Conservation (phyloP, 2,797 vertebrate genomes). For the Tapirus indicus region DNA sequence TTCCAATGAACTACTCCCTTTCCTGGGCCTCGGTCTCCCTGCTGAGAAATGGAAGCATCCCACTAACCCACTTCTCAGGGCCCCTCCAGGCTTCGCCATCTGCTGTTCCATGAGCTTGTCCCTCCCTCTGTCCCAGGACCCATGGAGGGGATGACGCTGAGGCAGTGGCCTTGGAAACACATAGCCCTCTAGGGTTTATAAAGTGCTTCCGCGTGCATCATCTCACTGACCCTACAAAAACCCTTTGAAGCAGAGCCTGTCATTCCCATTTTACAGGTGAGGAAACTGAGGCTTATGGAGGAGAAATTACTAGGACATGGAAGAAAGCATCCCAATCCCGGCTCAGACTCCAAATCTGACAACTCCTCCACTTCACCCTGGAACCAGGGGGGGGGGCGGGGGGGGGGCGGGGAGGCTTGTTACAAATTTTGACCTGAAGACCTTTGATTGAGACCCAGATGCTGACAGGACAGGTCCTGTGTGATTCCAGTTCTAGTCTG, state of each 20-base stretch:
- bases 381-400: no score
- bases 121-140: neutral
- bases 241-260: neutral
- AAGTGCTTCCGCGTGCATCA: accelerated
- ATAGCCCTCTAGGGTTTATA: accelerated
- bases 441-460: neutral
- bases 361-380: no score
- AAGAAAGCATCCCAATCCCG: neutral
- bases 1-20: neutral
- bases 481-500: accelerated
- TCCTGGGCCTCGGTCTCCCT: neutral
- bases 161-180: accelerated
- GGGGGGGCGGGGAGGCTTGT: neutral
- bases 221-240: neutral
- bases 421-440: neutral
- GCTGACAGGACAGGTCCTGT: neutral
- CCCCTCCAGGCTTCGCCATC: neutral
- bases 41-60: accelerated
- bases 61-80: neutral
- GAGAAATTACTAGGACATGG: neutral
- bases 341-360: neutral
- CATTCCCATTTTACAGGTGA: neutral
- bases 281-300: neutral
- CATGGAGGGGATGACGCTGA: accelerated
- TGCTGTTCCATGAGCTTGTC: accelerated